Conservation (phyloP, 2,888 invertebrate genomes). For the Thalpophila matura region DNA sequence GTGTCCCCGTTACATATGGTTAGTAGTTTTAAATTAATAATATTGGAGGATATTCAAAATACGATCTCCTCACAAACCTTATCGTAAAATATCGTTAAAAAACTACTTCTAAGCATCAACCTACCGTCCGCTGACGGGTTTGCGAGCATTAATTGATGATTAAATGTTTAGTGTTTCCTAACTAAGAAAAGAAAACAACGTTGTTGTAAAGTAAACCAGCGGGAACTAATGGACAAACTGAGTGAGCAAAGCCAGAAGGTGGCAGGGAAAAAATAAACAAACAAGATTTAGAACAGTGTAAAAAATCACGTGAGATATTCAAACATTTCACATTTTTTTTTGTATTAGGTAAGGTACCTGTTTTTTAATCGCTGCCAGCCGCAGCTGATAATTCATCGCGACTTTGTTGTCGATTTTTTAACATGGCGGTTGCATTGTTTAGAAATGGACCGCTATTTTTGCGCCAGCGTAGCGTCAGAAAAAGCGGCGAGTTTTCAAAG, state of each 20-base stretch:
- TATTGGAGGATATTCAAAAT: too few relatives aligned
- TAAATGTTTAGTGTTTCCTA: constrained; percentile 60
- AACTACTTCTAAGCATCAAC: constrained; percentile 10
- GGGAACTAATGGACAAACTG: constrained; percentile 89
- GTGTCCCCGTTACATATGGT: too few relatives aligned
- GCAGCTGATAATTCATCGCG: constrained; percentile 13
- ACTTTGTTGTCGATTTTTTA: constrained; percentile 26
- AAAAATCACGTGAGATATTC: constrained; percentile 65
- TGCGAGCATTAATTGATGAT: constrained; percentile 61
- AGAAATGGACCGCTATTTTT: constrained; percentile 30
- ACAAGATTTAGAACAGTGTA: constrained; percentile 47
- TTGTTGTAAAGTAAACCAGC: constrained; percentile 79
- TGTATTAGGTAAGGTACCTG: constrained; percentile 29
- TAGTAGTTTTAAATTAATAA: too few relatives aligned
- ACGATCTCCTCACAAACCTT: too few relatives aligned
- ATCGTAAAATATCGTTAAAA: constrained; percentile 15
- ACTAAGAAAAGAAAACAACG: constrained; percentile 72
- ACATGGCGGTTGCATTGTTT: constrained; percentile 33
- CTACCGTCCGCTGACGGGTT: constrained; percentile 29
- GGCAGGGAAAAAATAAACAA: constrained; percentile 80
- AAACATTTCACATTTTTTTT: constrained; percentile 68
- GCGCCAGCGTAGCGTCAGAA: constrained; percentile 8
- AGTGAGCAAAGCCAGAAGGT: constrained; percentile 89
- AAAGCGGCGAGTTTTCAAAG: constrained; percentile 24
- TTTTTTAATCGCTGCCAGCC: constrained; percentile 27